Conservation (phyloP, 2,888 invertebrate genomes). For the Scotopteryx bipunctaria region DNA sequence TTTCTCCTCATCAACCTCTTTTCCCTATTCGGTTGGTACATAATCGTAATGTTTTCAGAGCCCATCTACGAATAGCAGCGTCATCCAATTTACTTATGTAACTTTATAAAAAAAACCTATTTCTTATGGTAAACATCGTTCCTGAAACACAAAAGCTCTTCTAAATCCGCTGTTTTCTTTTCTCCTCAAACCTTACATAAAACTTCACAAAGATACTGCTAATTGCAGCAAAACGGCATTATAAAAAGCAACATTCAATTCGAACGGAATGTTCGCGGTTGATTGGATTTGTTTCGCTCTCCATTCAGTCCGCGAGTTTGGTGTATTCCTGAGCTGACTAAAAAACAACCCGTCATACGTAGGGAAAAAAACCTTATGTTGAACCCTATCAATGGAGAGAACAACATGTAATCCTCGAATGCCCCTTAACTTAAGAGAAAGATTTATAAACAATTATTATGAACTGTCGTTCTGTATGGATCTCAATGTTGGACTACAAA, state of each 20-base stretch:
- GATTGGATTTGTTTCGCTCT: conserved; percentile 71
- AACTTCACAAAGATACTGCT: conserved; percentile 38
- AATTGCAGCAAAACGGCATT: conserved; percentile 44
- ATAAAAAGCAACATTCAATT: conserved; percentile 52
- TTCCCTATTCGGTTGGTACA: too few relatives aligned
- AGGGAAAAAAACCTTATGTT: not conserved
- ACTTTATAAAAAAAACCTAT: too few relatives aligned
- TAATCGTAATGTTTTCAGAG: too few relatives aligned
- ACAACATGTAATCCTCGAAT: too few relatives aligned
- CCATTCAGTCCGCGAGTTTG: conserved; percentile 47
- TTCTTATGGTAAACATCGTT: too few relatives aligned
- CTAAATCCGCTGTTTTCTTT: not conserved
- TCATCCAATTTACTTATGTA: too few relatives aligned
- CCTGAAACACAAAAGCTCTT: not conserved
- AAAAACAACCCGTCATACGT: not conserved
- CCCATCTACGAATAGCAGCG: too few relatives aligned
- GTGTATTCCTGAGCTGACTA: conserved; percentile 13
- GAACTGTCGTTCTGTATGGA: too few relatives aligned
- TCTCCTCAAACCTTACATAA: conserved; percentile 22
- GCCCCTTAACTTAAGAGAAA: too few relatives aligned
- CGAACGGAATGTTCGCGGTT: conserved; percentile 54
- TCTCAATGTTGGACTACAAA: too few relatives aligned
- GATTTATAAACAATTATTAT: too few relatives aligned
- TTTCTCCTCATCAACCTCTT: not conserved
- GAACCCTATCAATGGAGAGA: too few relatives aligned